Evolutionary conservation across 2,888 invertebrate genomes (phyloP).

Genomic region (Standfussiana lucernea): DNA sequence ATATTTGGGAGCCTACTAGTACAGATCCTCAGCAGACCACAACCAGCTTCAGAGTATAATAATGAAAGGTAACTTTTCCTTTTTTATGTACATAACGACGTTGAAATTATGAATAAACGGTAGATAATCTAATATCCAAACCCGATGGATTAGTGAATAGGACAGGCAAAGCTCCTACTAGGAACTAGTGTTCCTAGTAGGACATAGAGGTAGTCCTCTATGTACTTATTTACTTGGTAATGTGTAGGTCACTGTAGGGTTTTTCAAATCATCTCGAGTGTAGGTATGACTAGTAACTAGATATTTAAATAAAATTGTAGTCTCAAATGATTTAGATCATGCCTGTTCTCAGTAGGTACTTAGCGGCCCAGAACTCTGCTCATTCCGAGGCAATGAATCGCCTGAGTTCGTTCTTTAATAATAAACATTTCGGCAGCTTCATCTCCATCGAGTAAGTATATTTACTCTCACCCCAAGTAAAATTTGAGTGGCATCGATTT

Average conservation of each 20-base stretch:
- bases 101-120: not conserved
- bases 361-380: slow-evolving; percentile 10
- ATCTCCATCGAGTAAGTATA: slow-evolving; percentile 32
- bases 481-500: not conserved
- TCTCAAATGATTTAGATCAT: not conserved
- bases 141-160: not conserved
- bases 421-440: slow-evolving; percentile 9
- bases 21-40: slow-evolving; percentile 70
- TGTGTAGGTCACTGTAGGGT: not conserved
- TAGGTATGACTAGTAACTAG: not conserved
- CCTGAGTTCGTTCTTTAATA: slow-evolving; percentile 22
- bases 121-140: not conserved
- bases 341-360: slow-evolving; percentile 15
- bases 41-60: slow-evolving; percentile 70
- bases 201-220: too few species aligned
- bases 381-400: slow-evolving; percentile 13
- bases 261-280: not conserved
- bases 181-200: too few species aligned
- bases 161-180: not conserved
- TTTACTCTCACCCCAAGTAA: not conserved
- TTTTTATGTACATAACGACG: not conserved
- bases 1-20: slow-evolving; percentile 65
- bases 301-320: not conserved
- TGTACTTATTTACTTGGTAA: not conserved
- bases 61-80: slow-evolving; percentile 72